Conservation (phyloP, 1,140 invertebrate genomes). For the Arion vulgaris region DNA sequence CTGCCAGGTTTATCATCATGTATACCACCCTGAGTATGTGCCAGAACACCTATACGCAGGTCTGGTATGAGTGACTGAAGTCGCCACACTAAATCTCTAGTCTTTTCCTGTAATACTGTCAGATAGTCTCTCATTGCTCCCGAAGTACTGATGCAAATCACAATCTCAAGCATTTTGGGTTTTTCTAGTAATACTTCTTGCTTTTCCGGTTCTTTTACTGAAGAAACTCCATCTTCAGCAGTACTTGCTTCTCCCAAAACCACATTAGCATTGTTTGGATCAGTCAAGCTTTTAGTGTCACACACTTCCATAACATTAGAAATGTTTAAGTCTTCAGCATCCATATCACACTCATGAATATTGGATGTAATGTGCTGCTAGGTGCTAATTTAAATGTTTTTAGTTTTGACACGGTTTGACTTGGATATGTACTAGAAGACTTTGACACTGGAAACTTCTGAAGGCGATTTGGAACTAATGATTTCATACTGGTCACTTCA, state of each 20-base stretch:
- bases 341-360: neutral
- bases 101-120: conserved; percentile 28
- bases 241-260: neutral
- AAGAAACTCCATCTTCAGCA: neutral
- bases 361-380: neutral
- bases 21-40: conserved; percentile 40
- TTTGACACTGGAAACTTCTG: neutral
- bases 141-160: conserved; percentile 37
- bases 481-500: neutral
- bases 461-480: neutral
- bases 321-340: neutral
- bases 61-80: conserved; percentile 35
- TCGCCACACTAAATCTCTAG: conserved; percentile 27
- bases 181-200: neutral
- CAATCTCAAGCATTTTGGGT: conserved; percentile 36
- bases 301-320: conserved; percentile 24
- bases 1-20: conserved; percentile 29
- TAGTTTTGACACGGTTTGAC: neutral
- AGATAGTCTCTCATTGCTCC: conserved; percentile 34
- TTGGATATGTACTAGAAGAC: neutral
- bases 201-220: neutral
- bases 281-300: conserved; percentile 1
- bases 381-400: neutral
- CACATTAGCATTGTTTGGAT: neutral
- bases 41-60: conserved; percentile 36